These are phyloP conservation scores for Fabriciana adippe DNA, from an alignment of 2,888 invertebrate genomes.

Conservation along the genomic window DNA sequence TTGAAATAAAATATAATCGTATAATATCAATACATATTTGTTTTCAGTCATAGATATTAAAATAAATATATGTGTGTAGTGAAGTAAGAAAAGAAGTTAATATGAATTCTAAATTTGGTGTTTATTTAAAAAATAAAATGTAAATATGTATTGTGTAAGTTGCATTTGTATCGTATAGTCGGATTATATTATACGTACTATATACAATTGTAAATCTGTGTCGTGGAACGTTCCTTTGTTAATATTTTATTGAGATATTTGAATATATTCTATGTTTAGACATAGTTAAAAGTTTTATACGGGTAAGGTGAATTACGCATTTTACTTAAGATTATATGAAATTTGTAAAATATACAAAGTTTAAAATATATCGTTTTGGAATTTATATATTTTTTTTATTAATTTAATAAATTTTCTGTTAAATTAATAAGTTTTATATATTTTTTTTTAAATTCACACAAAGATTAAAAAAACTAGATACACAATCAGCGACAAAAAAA, in stretches of 20 bases:
- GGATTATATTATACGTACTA: conserved; percentile 30
- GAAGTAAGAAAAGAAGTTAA: conserved; percentile 48
- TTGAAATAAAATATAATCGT: neutral
- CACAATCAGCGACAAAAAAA: too few relatives aligned
- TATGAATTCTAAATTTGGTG: conserved; percentile 71
- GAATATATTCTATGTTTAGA: conserved; percentile 58
- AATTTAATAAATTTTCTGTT: too few relatives aligned
- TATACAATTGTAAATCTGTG: conserved; percentile 59
- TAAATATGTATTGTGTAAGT: conserved; percentile 57
- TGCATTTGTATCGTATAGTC: conserved; percentile 61
- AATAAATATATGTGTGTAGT: conserved; percentile 51
- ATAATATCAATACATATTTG: conserved; percentile 1
- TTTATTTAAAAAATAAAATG: conserved; percentile 57
- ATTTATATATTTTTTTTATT: too few relatives aligned
- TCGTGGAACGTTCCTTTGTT: conserved; percentile 75
- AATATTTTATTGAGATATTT: conserved; percentile 69
- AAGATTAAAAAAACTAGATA: too few relatives aligned
- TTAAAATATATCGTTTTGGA: neutral
- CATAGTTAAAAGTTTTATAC: conserved; percentile 60
- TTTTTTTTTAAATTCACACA: too few relatives aligned
- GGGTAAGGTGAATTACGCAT: conserved; percentile 61
- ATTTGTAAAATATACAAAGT: neutral
- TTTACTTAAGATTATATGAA: conserved; percentile 41
- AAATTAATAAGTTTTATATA: too few relatives aligned
- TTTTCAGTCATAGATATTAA: conserved; percentile 29